Evolutionary conservation across 2,797 vertebrate species (phyloP), one percentile per base, ranked within the genome.

Genomic region (Trematocara caparti): DNA sequence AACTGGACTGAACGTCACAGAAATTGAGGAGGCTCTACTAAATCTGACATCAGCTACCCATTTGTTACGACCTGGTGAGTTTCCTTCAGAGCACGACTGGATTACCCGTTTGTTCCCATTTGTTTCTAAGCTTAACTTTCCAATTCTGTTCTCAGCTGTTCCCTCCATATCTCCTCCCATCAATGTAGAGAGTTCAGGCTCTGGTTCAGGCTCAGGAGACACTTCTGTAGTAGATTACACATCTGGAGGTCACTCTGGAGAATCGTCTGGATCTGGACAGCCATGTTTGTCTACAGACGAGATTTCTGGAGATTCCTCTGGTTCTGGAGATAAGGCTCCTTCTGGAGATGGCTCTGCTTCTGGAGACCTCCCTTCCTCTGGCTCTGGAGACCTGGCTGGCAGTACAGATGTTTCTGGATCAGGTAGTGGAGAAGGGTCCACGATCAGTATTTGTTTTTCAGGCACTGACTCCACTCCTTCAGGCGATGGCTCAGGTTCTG

Each of bases 121-220:
- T 57, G 17, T 69, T 80, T 62, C 11, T 6, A 3, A 51, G 3
- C 34, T 38, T 9, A 51, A 76, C 51, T 15, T 75, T 47, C 88
- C 79, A 14, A 92, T 27, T 84, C 0, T 83, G 12, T 55, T 82
- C 88, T 79, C 86, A 98, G 97, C 73, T 75, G 82, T 73, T 64
- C 94, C 95, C 45, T 86, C 96, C 64, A 92, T 94, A 1, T 85
- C 94, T 83, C 84, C 94, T 83, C 92, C 96, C 38, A 88, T 95
- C 19, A 51, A 85, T 1, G 9, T 85, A 84, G 94, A 96, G 38
- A 19, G 76, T n/a, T 91, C 89, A 3, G 89, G 89, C 8, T 95
- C 91, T 75, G 90, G 90, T 13, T 94, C 91, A 50, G 93, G 92
- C 71, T 90, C 88, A 47, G 84, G 32, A 75, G 84, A 88, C 32